These are phyloP conservation scores for Chymomyza fuscimana DNA, from an alignment of 2,888 invertebrate species.

Conservation along the genomic window DNA sequence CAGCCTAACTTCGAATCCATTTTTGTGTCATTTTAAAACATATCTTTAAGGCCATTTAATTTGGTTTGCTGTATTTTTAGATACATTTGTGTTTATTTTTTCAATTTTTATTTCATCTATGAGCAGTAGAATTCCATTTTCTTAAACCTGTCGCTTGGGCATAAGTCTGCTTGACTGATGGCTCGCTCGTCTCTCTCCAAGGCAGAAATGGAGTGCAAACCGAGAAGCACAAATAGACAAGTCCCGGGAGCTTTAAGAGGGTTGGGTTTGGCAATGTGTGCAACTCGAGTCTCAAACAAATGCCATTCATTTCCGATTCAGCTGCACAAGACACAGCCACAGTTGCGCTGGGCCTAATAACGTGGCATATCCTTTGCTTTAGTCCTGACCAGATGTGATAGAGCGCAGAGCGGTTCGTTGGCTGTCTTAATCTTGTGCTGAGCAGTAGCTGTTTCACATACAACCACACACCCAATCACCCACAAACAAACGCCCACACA, in stretches of 20 bases:
- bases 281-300: conserved; percentile 58
- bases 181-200: not conserved
- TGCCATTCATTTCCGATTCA: conserved; percentile 66
- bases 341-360: conserved; percentile 35
- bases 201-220: not conserved
- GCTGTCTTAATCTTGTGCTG: conserved; percentile 46
- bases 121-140: not conserved
- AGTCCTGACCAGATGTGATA: not conserved
- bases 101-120: not conserved
- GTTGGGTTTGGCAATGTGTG: conserved; percentile 11
- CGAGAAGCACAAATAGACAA: not conserved
- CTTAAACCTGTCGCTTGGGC: not conserved
- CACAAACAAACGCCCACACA: too few species aligned
- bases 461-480: too few species aligned
- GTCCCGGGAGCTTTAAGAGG: not conserved
- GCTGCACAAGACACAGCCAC: conserved; percentile 51
- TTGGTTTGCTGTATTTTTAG: not conserved
- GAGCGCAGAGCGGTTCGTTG: not conserved
- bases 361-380: not conserved
- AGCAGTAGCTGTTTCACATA: conserved; percentile 33
- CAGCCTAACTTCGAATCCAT: too few species aligned
- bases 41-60: not conserved
- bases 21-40: not conserved
- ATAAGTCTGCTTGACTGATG: too few species aligned
- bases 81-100: not conserved